phyloP scores from a whole-genome alignment of 2,797 vertebrate genomes.

The Erithacus rubecula region DNA sequence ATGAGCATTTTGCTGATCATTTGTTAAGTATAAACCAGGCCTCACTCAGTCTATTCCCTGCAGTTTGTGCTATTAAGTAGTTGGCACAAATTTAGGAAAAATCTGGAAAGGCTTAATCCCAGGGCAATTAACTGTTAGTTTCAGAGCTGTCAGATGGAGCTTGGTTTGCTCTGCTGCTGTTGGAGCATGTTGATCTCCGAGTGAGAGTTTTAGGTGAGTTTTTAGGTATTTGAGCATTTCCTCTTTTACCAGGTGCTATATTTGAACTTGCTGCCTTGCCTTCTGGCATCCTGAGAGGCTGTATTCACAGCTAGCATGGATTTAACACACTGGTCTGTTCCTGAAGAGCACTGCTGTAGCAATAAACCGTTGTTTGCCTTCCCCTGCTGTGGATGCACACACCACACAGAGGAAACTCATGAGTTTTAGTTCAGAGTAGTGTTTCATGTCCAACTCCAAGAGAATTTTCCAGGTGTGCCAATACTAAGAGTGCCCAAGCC shows the following conservation, averaged over 20 bases:
- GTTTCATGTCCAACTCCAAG: background rate
- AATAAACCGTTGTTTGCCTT: background rate
- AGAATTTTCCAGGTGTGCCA: background rate
- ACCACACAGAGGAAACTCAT: background rate
- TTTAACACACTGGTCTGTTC: background rate
- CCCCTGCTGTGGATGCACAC: background rate
- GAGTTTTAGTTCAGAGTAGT: background rate
- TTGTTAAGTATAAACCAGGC: background rate
- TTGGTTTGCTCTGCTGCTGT: background rate
- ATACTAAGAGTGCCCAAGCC: background rate
- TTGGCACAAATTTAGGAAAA: constrained; percentile 30
- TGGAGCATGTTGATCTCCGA: background rate
- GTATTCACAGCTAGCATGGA: background rate
- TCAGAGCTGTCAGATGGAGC: constrained; percentile 1
- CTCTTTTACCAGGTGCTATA: background rate
- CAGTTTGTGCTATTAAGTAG: background rate
- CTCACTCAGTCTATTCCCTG: background rate
- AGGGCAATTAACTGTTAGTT: background rate
- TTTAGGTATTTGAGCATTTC: background rate
- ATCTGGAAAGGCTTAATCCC: background rate
- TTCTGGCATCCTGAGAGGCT: background rate
- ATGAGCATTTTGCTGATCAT: background rate
- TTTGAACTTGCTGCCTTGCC: background rate
- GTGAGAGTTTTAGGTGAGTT: background rate
- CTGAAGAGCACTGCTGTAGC: background rate